Evolutionary conservation across 2,797 vertebrate genomes (phyloP), one percentile per base, ranked within the genome.

Genomic region (Prunella strophiata): DNA sequence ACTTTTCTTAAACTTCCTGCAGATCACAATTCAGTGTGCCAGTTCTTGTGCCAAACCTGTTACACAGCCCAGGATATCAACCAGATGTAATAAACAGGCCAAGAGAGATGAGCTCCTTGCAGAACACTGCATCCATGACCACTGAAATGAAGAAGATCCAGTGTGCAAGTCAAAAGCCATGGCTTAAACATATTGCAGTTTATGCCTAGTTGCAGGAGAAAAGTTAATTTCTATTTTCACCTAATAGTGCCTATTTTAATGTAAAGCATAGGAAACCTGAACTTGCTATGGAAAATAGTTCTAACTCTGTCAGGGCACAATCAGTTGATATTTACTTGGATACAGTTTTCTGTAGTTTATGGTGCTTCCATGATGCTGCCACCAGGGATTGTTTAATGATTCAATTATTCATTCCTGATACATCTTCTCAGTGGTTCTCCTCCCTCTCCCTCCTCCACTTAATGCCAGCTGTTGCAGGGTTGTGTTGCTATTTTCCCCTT

Each of bases 391-490:
- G 42, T 84, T 92, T 88, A 89, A 87, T 85, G 52, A 85, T 84
- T 91, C 79, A 89, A 3, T 94, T 96, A 94, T 92, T 93, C 65
- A 88, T 95, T 91, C 58, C 25, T 61, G 73, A 68, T 81, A 58
- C 43, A 51, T 83, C 57, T 42, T 94, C 78, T 91, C 59, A 67
- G 81, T 93, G 67, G 55, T 92, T 94, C 91, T 96, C 82, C 87
- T 95, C 87, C 81, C 75, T 94, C 58, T 91, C 68, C 91, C 91
- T 95, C 91, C 78, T 95, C 68, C 51, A 29, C 82, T 94, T 89
- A 88, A 57, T 88, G 84, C 76, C 83, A 94, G 89, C 88, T 94
- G 93, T 58, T 91, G 75, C 80, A 77, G 65, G 72, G 42, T 51
- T 86, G 34, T 7, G 3, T 83, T 88, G 58, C 47, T 65, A 68